These are phyloP conservation scores for Hydraecia micacea DNA, from an alignment of 2,888 invertebrate genomes.

Conservation along the genomic window DNA sequence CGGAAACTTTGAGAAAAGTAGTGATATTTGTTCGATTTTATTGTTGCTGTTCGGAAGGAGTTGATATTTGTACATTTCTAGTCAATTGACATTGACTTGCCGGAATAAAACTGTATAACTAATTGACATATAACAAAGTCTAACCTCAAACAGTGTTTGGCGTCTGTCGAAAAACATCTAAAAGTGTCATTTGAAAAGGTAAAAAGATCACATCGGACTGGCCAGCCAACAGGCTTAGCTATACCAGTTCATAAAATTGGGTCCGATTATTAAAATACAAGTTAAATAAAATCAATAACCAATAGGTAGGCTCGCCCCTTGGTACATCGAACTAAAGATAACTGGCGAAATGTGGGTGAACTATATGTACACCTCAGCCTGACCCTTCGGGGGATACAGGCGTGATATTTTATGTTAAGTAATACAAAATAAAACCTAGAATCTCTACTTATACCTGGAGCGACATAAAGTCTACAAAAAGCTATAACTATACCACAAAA, in stretches of 20 bases:
- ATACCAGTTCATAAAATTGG: background rate
- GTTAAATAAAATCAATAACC: too few species aligned
- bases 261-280: background rate
- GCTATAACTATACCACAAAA: background rate
- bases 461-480: background rate
- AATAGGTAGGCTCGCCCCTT: background rate
- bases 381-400: background rate
- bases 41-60: background rate
- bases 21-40: conserved; percentile 34
- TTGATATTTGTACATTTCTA: too few species aligned
- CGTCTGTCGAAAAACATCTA: background rate
- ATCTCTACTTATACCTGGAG: background rate
- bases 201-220: background rate
- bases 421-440: too few species aligned
- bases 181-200: background rate
- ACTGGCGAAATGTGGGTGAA: background rate
- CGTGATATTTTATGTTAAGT: background rate
- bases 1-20: conserved; percentile 56
- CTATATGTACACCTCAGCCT: background rate
- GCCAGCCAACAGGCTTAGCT: too few species aligned
- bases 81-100: too few species aligned
- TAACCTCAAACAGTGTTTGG: background rate
- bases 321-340: background rate
- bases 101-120: background rate
- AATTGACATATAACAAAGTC: background rate